phyloP scores from a whole-genome alignment of 2,797 vertebrate species.

The Euphonia xanthogaster region DNA sequence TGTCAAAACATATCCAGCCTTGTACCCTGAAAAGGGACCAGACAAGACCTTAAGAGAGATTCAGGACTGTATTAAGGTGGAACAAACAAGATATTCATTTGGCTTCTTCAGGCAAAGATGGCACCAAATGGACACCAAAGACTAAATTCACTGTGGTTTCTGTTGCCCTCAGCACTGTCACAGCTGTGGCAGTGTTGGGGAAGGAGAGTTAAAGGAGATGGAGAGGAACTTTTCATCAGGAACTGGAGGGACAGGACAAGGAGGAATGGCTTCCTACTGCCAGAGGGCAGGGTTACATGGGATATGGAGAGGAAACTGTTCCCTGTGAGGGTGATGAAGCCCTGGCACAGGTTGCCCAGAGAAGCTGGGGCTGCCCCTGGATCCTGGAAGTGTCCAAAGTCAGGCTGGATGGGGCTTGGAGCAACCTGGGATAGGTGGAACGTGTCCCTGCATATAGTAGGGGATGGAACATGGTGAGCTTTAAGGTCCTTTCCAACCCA shows the following conservation, averaged over 20 bases:
- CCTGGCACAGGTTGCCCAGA: not conserved
- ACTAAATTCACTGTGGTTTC: not conserved
- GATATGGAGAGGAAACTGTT: not conserved
- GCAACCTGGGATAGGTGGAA: not conserved
- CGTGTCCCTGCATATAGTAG: not conserved
- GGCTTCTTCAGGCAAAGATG: not conserved
- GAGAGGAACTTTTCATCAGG: not conserved
- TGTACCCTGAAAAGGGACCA: not conserved
- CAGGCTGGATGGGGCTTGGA: not conserved
- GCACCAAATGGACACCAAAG: not conserved
- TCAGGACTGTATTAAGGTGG: not conserved
- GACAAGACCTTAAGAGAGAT: not conserved
- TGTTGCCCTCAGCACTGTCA: not conserved
- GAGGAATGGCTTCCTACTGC: not conserved
- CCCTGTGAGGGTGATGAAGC: not conserved
- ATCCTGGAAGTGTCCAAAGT: not conserved
- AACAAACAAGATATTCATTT: not conserved
- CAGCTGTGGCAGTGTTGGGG: not conserved
- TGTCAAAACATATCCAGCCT: not conserved
- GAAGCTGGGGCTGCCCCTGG: not conserved
- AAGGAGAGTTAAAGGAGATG: not conserved
- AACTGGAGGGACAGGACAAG: not conserved
- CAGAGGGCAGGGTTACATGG: not conserved
- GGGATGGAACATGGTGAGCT: rapidly evolving
- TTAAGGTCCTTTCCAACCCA: not conserved